These are phyloP conservation scores for Sinosuthora webbiana DNA, from an alignment of 2,113 vertebrate genomes.

Conservation along the genomic window DNA sequence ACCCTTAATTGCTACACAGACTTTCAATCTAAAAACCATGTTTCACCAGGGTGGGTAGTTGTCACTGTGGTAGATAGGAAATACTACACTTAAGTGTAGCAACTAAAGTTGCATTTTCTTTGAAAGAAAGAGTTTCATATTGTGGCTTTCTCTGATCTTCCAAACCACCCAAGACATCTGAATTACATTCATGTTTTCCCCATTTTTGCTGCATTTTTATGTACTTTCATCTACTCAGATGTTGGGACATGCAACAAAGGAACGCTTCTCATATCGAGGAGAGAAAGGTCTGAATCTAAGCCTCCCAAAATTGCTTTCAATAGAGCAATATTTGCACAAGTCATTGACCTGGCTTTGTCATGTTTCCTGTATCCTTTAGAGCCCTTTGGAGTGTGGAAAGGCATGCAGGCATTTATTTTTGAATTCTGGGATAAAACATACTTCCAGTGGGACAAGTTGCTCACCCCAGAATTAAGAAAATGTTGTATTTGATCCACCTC, in stretches of 20 bases:
- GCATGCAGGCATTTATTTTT: neutral
- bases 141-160: neutral
- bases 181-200: neutral
- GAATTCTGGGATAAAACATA: neutral
- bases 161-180: neutral
- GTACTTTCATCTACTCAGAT: neutral
- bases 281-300: neutral
- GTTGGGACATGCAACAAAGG: neutral
- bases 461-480: neutral
- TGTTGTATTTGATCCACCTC: neutral
- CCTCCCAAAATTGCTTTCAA: slow-evolving; percentile 1
- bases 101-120: neutral
- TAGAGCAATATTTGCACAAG: neutral
- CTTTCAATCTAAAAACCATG: neutral
- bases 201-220: neutral
- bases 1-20: neutral
- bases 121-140: neutral
- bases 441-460: neutral
- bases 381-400: neutral
- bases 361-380: neutral
- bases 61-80: neutral
- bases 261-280: neutral
- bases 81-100: neutral
- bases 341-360: neutral
- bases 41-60: neutral